Conservation (phyloP, 2,113 vertebrate species). For the Cynoglossus semilaevis region DNA sequence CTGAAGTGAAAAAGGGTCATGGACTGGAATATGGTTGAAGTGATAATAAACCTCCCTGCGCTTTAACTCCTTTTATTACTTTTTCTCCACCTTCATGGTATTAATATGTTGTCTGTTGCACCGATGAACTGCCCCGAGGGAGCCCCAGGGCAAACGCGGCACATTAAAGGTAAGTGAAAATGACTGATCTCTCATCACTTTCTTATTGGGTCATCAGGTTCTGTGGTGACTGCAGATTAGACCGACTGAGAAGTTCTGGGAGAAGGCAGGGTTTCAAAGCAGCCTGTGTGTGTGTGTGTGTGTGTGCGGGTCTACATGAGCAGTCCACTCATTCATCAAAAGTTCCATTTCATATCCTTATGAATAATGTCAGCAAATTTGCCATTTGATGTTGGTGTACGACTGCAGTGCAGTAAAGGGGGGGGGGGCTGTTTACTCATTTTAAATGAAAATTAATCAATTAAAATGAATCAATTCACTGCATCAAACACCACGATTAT, state of each 20-base stretch:
- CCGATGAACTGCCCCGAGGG: constrained; percentile 1
- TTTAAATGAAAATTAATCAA: constrained; percentile 46
- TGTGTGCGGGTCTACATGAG: constrained; percentile 40
- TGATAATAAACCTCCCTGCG: constrained; percentile 29
- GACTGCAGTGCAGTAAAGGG: constrained; percentile 21
- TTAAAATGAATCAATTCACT: constrained; percentile 35
- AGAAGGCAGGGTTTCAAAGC: constrained; percentile 49
- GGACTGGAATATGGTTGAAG: constrained; percentile 16
- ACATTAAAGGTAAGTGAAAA: constrained; percentile 46
- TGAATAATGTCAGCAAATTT: constrained; percentile 60
- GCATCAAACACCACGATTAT: constrained; percentile 31
- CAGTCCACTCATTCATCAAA: constrained; percentile 58
- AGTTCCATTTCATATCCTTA: constrained; percentile 56
- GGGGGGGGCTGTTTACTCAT: not conserved
- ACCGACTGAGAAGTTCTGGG: constrained; percentile 29
- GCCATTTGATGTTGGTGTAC: constrained; percentile 34
- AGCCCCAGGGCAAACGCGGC: constrained; percentile 21
- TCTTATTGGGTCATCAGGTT: constrained; percentile 34
- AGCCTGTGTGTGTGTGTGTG: constrained; percentile 27
- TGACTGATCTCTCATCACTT: constrained; percentile 38
- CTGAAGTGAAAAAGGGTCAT: constrained; percentile 3
- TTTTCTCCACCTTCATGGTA: constrained; percentile 13
- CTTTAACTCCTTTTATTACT: constrained; percentile 13
- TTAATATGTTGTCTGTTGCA: constrained; percentile 32
- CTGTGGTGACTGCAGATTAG: constrained; percentile 58